Conservation (phyloP, 2,888 invertebrate species). For the Pardosa pseudoannulata region DNA sequence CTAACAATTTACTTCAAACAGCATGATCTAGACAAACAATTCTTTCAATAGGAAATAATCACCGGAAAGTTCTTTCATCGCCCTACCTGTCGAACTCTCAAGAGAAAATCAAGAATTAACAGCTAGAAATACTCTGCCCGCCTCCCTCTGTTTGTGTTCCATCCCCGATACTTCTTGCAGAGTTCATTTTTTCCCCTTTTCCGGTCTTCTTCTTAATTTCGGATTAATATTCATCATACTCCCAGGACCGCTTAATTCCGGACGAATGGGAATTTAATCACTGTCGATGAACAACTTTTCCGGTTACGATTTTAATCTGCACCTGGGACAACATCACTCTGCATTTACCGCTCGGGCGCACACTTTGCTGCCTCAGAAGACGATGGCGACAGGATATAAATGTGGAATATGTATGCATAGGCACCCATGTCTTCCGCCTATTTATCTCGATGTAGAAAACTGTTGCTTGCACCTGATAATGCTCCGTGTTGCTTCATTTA, state of each 20-base stretch:
- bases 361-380: neutral
- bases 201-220: constrained; percentile 29
- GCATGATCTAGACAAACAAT: too few species aligned
- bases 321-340: constrained; percentile 58
- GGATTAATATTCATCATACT: constrained; percentile 62
- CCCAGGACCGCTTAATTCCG: constrained; percentile 57
- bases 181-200: neutral
- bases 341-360: constrained; percentile 50
- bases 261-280: constrained; percentile 63
- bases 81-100: too few species aligned
- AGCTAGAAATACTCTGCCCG: too few species aligned
- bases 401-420: neutral
- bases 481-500: constrained; percentile 38
- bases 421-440: too few species aligned
- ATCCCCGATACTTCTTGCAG: neutral
- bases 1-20: too few species aligned
- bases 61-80: too few species aligned
- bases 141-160: too few species aligned
- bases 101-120: too few species aligned
- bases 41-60: too few species aligned
- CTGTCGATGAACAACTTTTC: constrained; percentile 52
- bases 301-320: constrained; percentile 47
- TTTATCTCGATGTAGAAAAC: neutral
- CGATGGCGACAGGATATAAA: neutral
- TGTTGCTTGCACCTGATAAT: constrained; percentile 38